Base-by-base conservation (phyloP, 2,888 invertebrate genomes). In the Trypoxylon attenuatum region DNA sequence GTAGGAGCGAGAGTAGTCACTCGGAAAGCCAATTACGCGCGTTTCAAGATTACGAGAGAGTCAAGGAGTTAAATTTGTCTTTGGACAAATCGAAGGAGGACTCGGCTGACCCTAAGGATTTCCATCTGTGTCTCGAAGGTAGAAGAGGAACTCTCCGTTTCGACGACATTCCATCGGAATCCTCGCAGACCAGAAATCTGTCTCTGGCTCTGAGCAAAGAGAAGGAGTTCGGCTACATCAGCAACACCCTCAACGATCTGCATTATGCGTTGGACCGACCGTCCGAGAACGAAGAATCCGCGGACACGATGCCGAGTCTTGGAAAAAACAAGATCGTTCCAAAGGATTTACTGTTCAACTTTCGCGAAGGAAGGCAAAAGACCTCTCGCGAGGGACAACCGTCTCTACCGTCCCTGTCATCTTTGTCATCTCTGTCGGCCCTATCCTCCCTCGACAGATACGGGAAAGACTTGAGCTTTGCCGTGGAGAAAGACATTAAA, bases 21-120 rank as follows among this genome's bases (percentile, higher is more conserved):
- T 84, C 81, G 43, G 84, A 83, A 15, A 71, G 71, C 2, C 80
- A 84, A 2, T 51, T 82, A 3, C 72, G 81, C 38, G 73, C 74
- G 3, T 85, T 79, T 41, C 80, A 81, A 42, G 82, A 81, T 22
- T 84, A 82, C 64, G 82, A 82, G 5, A 73, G 74, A 2, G 63
- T 81, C 0, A 80, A 77, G 38, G 80, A 83, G 16, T 21, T 83
- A 5, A 82, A 82, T 46, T 55, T 81, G 0, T 77, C 78, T 1
- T 68, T 77, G 33, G 80, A 78, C 2, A 79, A 78, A 4, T 50
- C 62, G 2, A 73, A 75, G 27, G 73, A 76, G 2, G 70, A 71
- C 2, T 5, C 45, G 0, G 10, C 51, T 3, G 79, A 77, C 18
- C 55, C 71, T 0, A 81, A 76, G 15, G 79, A 81, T 23, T 75